Evolutionary conservation across 2,888 invertebrate species (phyloP), one percentile per base, ranked within the genome.

Genomic region (Epinotia bilunana): DNA sequence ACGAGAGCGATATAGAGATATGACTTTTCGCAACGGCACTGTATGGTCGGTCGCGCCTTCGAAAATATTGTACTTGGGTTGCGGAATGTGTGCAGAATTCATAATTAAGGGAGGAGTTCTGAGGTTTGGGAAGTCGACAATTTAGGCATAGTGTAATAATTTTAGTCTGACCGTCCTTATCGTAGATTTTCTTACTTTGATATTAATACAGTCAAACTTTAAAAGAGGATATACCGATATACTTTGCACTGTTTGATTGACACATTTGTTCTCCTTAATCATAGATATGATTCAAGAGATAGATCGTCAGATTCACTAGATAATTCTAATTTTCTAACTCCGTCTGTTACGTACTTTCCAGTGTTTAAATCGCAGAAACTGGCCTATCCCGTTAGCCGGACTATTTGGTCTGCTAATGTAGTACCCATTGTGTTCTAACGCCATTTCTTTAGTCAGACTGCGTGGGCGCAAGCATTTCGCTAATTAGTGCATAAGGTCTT

Each of bases 351-450:
- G 60, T n/a, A 5, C 11, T 46, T 18, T 46, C 11, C 13, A 62
- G 7, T n/a, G 28, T 61, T 16, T 61, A 39, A 61, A 61, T 39
- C 39, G 61, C 9, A 39, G 61, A n/a, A 61, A 18, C 43, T 46
- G 46, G 63, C 20, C 33, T 18, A n/a, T 18, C 20, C 63, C 63
- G 63, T 46, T 64, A 49, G 20, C 23, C 23, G n/a, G 0, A 13
- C 18, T 67, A 55, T 67, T 67, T 12, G 53, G 11, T 65, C 11
- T 33, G 16, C 46, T 58, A 58, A 69, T 43, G 23, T 68, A 69
- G 43, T 13, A 43, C 58, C 68, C 68, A 69, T 69, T 68, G 68
- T 69, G 68, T 58, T 69, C 23, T 58, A 39, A 58, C 68, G 58
- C 68, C 68, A 58, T 69, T 69, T 58, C 58, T 58, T 69, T n/a